A percentile compares a stretch with the other conserved stretches of the same genome.
Conservation (phyloP, 2,113 vertebrate genomes). For the Neogale vison region DNA sequence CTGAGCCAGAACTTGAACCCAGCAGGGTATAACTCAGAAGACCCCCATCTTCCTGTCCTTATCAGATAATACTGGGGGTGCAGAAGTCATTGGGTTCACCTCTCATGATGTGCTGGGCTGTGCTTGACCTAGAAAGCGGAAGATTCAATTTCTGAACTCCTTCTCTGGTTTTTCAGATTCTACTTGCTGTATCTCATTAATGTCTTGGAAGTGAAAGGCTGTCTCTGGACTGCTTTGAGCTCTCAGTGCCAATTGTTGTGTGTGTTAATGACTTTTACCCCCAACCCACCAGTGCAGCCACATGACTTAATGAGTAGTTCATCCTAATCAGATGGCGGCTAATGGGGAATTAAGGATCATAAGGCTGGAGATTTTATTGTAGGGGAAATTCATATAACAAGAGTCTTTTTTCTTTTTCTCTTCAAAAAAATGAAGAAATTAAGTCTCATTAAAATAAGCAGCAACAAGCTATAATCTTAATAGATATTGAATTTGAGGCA, state of each 20-base stretch:
- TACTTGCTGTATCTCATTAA: slow-evolving; percentile 14
- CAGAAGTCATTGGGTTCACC: not conserved
- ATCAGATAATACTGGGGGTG: not conserved
- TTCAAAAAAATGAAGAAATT: slow-evolving; percentile 45
- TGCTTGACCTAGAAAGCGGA: not conserved
- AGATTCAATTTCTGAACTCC: not conserved
- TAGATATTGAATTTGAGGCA: not conserved
- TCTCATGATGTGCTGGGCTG: not conserved
- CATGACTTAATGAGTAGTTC: slow-evolving; percentile 58
- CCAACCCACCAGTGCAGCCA: slow-evolving; percentile 31
- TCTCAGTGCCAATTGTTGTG: not conserved
- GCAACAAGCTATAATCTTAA: slow-evolving; percentile 58
- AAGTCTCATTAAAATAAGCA: slow-evolving; percentile 22
- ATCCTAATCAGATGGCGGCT: slow-evolving; percentile 56
- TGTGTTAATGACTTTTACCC: slow-evolving; percentile 50
- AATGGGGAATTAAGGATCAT: slow-evolving; percentile 60
- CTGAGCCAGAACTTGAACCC: not conserved
- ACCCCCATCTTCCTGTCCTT: not conserved
- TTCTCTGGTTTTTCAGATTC: not conserved
- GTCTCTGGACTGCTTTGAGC: slow-evolving; percentile 41
- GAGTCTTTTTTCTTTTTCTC: slow-evolving; percentile 44
- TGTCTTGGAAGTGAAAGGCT: slow-evolving; percentile 37
- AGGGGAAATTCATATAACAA: slow-evolving; percentile 52
- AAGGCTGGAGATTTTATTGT: slow-evolving; percentile 7
- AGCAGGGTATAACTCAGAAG: not conserved